phyloP scores from a whole-genome alignment of 2,888 invertebrate genomes.

The Epirrhoe tristata region DNA sequence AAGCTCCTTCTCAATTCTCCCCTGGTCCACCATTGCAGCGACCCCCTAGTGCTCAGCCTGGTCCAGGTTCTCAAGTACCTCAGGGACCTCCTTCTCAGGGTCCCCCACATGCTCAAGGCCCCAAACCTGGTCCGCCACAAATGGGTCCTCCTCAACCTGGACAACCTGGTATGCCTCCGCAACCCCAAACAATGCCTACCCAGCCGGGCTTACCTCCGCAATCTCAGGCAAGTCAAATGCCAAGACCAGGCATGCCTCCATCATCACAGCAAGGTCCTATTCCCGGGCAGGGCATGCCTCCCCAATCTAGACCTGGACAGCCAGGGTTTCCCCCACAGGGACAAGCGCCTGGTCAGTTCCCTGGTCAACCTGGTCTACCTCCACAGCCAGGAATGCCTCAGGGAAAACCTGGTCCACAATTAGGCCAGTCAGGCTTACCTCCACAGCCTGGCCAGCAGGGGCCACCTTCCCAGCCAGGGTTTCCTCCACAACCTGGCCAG shows the following conservation, averaged over 20 bases:
- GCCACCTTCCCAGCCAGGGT: conserved; percentile 35
- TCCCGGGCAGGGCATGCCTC: conserved; percentile 44
- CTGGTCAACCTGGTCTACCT: conserved; percentile 46
- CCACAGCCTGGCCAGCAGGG: conserved; percentile 30
- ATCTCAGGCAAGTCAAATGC: conserved; percentile 44
- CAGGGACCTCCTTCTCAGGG: conserved; percentile 44
- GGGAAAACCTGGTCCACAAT: conserved; percentile 46
- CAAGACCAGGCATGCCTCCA: conserved; percentile 38
- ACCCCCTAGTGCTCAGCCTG: conserved; percentile 58
- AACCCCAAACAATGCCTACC: conserved; percentile 47
- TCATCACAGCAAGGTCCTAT: conserved; percentile 42
- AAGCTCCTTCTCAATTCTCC: conserved; percentile 46
- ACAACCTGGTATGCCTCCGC: conserved; percentile 42
- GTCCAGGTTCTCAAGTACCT: conserved; percentile 47
- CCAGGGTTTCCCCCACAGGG: conserved; percentile 48
- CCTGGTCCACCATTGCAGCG: conserved; percentile 54
- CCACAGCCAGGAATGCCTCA: conserved; percentile 46
- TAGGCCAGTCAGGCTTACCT: conserved; percentile 53
- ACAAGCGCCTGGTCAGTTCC: conserved; percentile 51
- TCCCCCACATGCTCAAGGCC: conserved; percentile 40
- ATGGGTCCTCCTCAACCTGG: conserved; percentile 42
- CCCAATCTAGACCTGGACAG: conserved; percentile 30
- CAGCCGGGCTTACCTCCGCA: conserved; percentile 50
- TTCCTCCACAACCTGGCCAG: conserved; percentile 56
- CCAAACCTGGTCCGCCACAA: conserved; percentile 43